Evolutionary conservation across 2,888 invertebrate species (phyloP).

Genomic region (Diaperis boleti): DNA sequence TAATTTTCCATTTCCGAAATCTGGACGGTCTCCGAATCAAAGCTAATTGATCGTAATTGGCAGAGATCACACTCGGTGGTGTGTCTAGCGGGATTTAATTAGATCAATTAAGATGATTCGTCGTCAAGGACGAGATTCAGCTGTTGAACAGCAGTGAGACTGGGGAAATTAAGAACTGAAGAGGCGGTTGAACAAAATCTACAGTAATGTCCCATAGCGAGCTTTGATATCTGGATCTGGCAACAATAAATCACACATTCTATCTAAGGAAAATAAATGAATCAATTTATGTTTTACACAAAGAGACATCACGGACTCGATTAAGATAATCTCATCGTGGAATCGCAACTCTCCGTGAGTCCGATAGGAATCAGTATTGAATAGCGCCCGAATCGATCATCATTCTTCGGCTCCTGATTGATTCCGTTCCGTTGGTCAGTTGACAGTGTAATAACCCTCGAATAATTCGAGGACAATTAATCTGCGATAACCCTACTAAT

Average conservation of each 20-base stretch:
- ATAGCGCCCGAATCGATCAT: conserved; percentile 58
- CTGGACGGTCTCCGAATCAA: conserved; percentile 18
- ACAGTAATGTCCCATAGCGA: no score
- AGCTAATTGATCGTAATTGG: conserved; percentile 36
- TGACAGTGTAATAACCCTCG: conserved; percentile 54
- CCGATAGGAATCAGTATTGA: conserved; percentile 61
- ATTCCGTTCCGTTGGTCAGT: conserved; percentile 56
- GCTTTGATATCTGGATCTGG: conserved; percentile 28
- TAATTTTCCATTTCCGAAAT: conserved; percentile 29
- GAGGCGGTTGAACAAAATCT: no score
- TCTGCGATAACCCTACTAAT: conserved; percentile 18
- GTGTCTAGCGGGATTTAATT: conserved; percentile 38
- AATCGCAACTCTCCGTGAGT: conserved; percentile 56
- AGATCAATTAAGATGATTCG: conserved; percentile 39
- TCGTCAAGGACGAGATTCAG: conserved; percentile 17
- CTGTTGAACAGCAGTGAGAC: no score
- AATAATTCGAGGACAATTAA: conserved; percentile 15
- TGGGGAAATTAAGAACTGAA: no score
- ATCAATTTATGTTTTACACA: conserved; percentile 48
- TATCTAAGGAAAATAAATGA: conserved; percentile 35
- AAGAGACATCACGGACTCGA: conserved; percentile 53
- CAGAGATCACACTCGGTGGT: conserved; percentile 20
- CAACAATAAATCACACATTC: conserved; percentile 32
- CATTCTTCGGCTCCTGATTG: conserved; percentile 61
- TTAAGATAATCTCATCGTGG: conserved; percentile 56